phyloP scores from a whole-genome alignment of 2,888 invertebrate genomes.

The Drosophila parthenogenetica region DNA sequence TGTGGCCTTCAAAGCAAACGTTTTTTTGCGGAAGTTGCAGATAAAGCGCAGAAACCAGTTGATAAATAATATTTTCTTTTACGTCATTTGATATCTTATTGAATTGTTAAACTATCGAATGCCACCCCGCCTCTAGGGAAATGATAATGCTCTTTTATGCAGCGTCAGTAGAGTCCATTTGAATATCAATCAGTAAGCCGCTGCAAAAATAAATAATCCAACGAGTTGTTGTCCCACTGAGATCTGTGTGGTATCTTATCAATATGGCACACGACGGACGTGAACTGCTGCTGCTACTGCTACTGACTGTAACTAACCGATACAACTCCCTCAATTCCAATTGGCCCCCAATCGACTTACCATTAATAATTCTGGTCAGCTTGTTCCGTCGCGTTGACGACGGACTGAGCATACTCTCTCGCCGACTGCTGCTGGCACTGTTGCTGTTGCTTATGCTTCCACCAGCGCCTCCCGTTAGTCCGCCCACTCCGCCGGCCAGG shows the following conservation, averaged over 20 bases:
- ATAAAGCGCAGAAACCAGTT: constrained; percentile 31
- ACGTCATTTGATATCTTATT: constrained; percentile 7
- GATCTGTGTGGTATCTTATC: constrained; percentile 22
- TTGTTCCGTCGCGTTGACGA: constrained; percentile 91
- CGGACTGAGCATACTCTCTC: constrained; percentile 90
- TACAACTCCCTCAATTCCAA: constrained; percentile 8
- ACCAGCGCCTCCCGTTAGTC: background rate
- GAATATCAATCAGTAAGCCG: constrained; percentile 69
- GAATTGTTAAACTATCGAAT: background rate
- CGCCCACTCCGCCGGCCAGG: constrained; percentile 36
- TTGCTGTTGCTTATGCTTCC: constrained; percentile 33
- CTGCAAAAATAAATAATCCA: constrained; percentile 62
- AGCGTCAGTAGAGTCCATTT: constrained; percentile 57
- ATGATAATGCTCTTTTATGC: constrained; percentile 50
- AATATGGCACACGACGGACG: constrained; percentile 57
- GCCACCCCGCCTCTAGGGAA: constrained; percentile 17
- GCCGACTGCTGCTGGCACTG: constrained; percentile 83
- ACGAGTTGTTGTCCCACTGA: constrained; percentile 16
- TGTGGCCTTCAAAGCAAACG: constrained; percentile 35
- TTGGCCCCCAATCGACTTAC: constrained; percentile 86
- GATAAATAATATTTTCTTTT: background rate
- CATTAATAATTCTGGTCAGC: constrained; percentile 90
- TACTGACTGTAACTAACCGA: constrained; percentile 1
- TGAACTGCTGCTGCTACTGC: constrained; percentile 1
- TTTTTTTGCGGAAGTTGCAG: constrained; percentile 44